Evolutionary conservation across 2,888 invertebrate genomes (phyloP), one percentile per base, ranked within the genome.

Genomic region (Hypsopygia costalis): DNA sequence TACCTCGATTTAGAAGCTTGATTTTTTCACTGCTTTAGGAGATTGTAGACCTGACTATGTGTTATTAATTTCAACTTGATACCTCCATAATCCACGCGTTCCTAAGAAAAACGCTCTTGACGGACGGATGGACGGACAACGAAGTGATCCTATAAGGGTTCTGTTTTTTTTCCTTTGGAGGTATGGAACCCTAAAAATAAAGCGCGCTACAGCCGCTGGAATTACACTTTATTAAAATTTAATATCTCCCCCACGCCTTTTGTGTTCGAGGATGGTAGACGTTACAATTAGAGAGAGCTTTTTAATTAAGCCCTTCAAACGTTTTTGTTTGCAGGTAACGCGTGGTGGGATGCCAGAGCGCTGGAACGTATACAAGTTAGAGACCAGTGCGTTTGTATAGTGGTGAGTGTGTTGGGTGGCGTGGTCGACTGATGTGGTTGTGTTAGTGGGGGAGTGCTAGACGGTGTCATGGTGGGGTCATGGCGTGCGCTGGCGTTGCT

Each of bases 401-500:
- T 25, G 40, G 44, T 31, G 37, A 27, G n/a, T 30, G 39, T 12
- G 35, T 10, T 21, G 30, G 55, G 25, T 58, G 47, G 45, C 47
- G 56, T 51, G 43, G 41, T 61, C 63, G 59, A 53, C 71, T 54
- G 69, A 77, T 77, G 78, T 60, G 70, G 64, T 68, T 62, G 69
- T 72, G 74, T 69, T 63, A 49, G 58, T 52, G 47, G 51, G 36
- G 22, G 37, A 33, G 46, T 44, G 46, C 44, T 58, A 51, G 42
- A 52, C 44, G 55, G 62, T 75, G 82, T 66, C 68, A 85, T 82
- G 85, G 76, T 81, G 75, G 52, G 58, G 71, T 64, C 76, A 81
- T 85, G 85, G 83, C 81, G 80, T 65, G 73, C 72, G 78, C 66
- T 71, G 69, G 81, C 72, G 68, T 64, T 67, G 64, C 67, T 69